Conservation (phyloP, 2,888 invertebrate genomes). For the Caenorhabditis sinica region DNA sequence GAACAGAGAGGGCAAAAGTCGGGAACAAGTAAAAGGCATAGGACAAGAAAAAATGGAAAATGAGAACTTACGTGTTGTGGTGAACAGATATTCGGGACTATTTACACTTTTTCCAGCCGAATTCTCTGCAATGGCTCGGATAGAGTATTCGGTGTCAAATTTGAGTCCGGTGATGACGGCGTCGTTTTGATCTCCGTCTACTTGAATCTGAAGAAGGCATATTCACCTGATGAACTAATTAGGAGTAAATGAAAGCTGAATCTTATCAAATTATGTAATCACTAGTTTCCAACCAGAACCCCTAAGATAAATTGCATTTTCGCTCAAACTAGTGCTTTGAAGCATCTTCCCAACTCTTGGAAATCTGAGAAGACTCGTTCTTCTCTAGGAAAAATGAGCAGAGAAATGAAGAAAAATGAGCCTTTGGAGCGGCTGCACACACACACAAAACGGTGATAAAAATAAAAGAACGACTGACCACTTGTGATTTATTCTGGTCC, state of each 20-base stretch:
- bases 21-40: too few relatives aligned
- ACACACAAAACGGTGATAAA: slow-evolving; percentile 27
- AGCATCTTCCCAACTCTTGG: slow-evolving; percentile 5
- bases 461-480: slow-evolving; percentile 61
- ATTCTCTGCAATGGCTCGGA: slow-evolving; percentile 76
- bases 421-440: slow-evolving; percentile 6
- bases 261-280: too few relatives aligned
- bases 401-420: slow-evolving; percentile 25
- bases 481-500: slow-evolving; percentile 62
- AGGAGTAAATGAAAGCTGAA: neutral
- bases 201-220: slow-evolving; percentile 65
- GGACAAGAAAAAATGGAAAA: neutral
- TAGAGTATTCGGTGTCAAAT: slow-evolving; percentile 71
- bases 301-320: too few relatives aligned
- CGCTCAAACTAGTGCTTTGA: neutral
- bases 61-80: slow-evolving; percentile 75
- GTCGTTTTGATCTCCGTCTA: slow-evolving; percentile 64
- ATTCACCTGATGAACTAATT: too few relatives aligned
- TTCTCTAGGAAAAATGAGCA: neutral
- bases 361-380: slow-evolving; percentile 30
- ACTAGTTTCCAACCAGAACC: too few relatives aligned
- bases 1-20: neutral
- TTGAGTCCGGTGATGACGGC: slow-evolving; percentile 69
- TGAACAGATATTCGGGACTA: slow-evolving; percentile 69
- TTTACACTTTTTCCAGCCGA: slow-evolving; percentile 73